A percentile compares a stretch with the other conserved stretches of the same genome.
Evolutionary conservation across 2,797 vertebrate species (phyloP).

Genomic region (Botia kubotai): DNA sequence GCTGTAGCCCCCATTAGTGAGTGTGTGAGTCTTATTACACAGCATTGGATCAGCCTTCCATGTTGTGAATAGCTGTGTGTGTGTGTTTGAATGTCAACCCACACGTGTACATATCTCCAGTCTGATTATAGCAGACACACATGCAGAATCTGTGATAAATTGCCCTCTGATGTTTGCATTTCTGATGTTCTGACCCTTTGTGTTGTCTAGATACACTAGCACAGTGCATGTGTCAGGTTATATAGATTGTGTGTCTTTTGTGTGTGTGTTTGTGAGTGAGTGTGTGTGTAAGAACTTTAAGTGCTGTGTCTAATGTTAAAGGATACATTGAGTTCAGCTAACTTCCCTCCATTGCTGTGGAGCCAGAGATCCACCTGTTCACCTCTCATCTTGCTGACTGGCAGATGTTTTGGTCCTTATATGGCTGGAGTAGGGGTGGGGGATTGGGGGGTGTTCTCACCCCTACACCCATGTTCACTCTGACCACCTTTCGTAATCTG

Average conservation of each 20-base stretch:
- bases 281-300: slow-evolving; percentile 66
- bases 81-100: slow-evolving; percentile 32
- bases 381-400: slow-evolving; percentile 81
- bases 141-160: slow-evolving; percentile 17
- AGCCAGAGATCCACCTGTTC: slow-evolving; percentile 84
- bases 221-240: slow-evolving; percentile 7
- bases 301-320: slow-evolving; percentile 77
- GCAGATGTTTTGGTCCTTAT: slow-evolving; percentile 85
- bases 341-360: slow-evolving; percentile 68
- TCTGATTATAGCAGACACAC: slow-evolving; percentile 27
- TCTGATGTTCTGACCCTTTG: neutral
- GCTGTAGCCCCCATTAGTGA: neutral
- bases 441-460: slow-evolving; percentile 48
- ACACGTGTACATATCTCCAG: slow-evolving; percentile 37
- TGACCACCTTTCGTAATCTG: slow-evolving; percentile 55
- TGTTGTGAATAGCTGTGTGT: slow-evolving; percentile 21
- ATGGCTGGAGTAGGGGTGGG: slow-evolving; percentile 70
- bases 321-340: slow-evolving; percentile 73
- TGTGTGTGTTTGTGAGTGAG: slow-evolving; percentile 17
- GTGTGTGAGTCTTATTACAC: slow-evolving; percentile 26
- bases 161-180: neutral
- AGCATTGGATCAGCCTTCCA: neutral
- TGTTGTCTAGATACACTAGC: neutral
- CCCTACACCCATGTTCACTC: slow-evolving; percentile 25
- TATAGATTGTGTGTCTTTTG: slow-evolving; percentile 19